Base-by-base conservation (phyloP, 2,888 invertebrate species). In the Tanypteryx hageni region DNA sequence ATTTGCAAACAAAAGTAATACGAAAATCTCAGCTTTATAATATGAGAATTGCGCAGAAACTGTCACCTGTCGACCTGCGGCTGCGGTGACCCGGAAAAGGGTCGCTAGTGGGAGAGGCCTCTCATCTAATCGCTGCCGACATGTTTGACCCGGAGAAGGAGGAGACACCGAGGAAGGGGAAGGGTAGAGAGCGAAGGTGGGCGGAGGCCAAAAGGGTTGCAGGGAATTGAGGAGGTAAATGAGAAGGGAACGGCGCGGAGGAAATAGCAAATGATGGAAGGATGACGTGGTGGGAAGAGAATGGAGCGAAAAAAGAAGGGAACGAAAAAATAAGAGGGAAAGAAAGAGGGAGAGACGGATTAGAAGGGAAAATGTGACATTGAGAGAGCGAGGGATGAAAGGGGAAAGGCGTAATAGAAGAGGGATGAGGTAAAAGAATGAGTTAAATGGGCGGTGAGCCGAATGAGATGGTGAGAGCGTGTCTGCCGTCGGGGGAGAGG, bases 71-170 rank as follows among this genome's bases (percentile, higher is more conserved):
- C 83, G 57, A 10, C 82, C 82, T 44, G 18, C 27, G 57, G 57
- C 83, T 57, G 83, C 57, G 83, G 83, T 83, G 83, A 83, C 83
- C 83, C 83, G 83, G 83, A 83, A 83, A 64, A 83, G 57, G 83
- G 83, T 44, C 56, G 44, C 83, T 5, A 44, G 56, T n/a, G 44
- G 3, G 44, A 44, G 57, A 18, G 83, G 14, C 83, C 83, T 57
- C 56, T 57, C 83, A 56, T 18, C 83, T 83, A 83, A 83, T 83
- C 83, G 83, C 83, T 14, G 18, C 56, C 83, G 83, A 83, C 83
- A 83, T 83, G 83, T 83, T 83, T 83, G 83, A 44, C 11, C 56
- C 56, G 27, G 57, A 57, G 56, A 8, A 2, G 44, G 82, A n/a
- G 11, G n/a, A 18, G n/a, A 10, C 0, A 27, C 0, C 5, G 8